Evolutionary conservation across 2,113 vertebrate species (phyloP), one percentile per base, ranked within the genome.

Genomic region (Oxyruncus cristatus): DNA sequence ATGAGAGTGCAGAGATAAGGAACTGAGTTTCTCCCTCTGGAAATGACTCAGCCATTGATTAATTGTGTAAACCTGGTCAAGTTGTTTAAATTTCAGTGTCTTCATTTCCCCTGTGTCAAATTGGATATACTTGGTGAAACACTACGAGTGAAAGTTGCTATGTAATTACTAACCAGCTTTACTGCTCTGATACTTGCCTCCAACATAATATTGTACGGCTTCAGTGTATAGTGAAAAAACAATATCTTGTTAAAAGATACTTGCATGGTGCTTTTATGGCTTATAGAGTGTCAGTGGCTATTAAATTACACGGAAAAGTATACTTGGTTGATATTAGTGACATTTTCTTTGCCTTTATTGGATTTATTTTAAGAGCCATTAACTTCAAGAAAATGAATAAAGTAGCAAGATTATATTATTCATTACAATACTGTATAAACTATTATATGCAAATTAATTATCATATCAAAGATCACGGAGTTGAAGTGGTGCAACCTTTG

Each of bases 361-460:
- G 95, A 94, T 97, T 97, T 97, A 92, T 94, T 97, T 93, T 81
- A 84, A 95, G 97, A 97, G 56, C 59, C 89, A 97, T 98, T 98
- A 98, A 90, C 96, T 97, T 96, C 68, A 93, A 95, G 95, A 96
- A 97, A 97, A 96, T 86, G 65, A 95, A 95, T 95, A 87, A 95
- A 96, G 80, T 93, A 78, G 44, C 19, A 85, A 92, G 91, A 92
- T 75, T 82, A 30, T 80, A 84, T 95, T 91, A 95, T 91, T 74
- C 53, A 75, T 96, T 70, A 59, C 77, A 95, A 92, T 97, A 92
- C 91, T 93, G 58, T 96, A 93, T 96, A 97, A 97, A 97, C 96
- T 98, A 97, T 97, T 97, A 93, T 87, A 98, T 97, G 97, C 80
- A 98, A 97, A 98, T 97, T 94, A 97, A 96, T 95, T 89, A 95